A percentile compares a stretch with the other conserved stretches of the same genome.
phyloP scores from a whole-genome alignment of 2,888 invertebrate species.

The Strigamia transsilvanica region DNA sequence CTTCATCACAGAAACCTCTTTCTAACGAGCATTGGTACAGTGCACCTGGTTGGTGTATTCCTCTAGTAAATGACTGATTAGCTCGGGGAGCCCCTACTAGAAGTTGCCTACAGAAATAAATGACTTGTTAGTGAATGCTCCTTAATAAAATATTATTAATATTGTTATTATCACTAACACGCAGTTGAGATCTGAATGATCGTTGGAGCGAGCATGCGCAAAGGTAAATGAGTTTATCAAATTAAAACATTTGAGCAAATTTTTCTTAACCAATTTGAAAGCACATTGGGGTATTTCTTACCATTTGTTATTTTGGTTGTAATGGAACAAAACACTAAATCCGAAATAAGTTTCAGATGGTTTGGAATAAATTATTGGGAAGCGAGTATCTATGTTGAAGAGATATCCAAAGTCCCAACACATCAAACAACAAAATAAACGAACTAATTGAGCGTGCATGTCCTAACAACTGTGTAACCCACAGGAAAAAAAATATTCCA shows the following conservation, averaged over 20 bases:
- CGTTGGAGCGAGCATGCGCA: too few relatives aligned
- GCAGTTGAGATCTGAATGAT: too few relatives aligned
- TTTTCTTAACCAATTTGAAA: too few relatives aligned
- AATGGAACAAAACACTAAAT: not conserved
- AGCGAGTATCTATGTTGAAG: not conserved
- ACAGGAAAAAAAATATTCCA: not conserved
- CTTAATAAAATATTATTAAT: too few relatives aligned
- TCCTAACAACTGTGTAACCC: not conserved
- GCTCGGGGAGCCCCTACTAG: constrained; percentile 10
- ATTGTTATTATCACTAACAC: too few relatives aligned
- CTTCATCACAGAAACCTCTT: not conserved
- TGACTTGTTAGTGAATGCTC: too few relatives aligned
- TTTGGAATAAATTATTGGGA: constrained; percentile 20
- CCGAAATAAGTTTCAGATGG: not conserved
- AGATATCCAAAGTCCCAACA: not conserved
- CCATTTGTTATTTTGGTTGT: not conserved
- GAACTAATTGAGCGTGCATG: not conserved
- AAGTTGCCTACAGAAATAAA: not conserved
- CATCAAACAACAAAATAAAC: not conserved
- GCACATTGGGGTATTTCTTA: too few relatives aligned
- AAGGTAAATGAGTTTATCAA: not conserved
- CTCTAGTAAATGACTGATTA: not conserved
- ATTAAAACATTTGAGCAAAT: too few relatives aligned
- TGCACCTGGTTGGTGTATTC: not conserved
- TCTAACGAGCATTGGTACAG: not conserved